Evolutionary conservation across 1,140 invertebrate genomes (phyloP).

Genomic region (Geopemphigus sp.): DNA sequence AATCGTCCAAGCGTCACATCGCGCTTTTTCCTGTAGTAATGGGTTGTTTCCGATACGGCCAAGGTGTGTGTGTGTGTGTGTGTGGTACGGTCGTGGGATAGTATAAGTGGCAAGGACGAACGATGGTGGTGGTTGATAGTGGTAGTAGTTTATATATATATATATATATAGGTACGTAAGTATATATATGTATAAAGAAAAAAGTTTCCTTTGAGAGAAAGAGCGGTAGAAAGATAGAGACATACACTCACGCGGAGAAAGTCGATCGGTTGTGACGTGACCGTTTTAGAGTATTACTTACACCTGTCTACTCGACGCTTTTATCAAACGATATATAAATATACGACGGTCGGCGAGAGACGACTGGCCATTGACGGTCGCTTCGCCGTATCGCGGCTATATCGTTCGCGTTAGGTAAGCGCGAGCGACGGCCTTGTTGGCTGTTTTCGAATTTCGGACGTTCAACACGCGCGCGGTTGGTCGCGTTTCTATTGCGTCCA

Average conservation of each 20-base stretch:
- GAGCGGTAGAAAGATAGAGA: background rate
- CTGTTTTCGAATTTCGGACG: too few species aligned
- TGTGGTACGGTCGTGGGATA: too few species aligned
- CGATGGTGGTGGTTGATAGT: background rate
- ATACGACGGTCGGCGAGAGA: too few species aligned
- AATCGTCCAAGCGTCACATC: constrained; percentile 37
- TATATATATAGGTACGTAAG: too few species aligned
- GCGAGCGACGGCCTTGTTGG: too few species aligned
- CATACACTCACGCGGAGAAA: background rate
- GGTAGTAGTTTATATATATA: background rate
- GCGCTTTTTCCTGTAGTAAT: constrained; percentile 36
- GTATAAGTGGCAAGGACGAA: background rate
- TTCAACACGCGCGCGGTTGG: too few species aligned
- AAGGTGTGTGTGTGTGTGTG: background rate
- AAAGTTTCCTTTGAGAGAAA: background rate
- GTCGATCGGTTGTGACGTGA: background rate
- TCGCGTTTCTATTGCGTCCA: too few species aligned
- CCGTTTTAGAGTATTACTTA: background rate
- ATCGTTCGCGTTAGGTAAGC: too few species aligned
- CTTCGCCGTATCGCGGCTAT: too few species aligned
- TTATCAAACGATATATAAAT: too few species aligned
- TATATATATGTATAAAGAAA: background rate
- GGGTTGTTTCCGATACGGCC: constrained; percentile 16
- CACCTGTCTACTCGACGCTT: background rate
- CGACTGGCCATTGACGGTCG: too few species aligned